Base-by-base conservation (phyloP, 2,888 invertebrate genomes). In the Aleiodes alternator region DNA sequence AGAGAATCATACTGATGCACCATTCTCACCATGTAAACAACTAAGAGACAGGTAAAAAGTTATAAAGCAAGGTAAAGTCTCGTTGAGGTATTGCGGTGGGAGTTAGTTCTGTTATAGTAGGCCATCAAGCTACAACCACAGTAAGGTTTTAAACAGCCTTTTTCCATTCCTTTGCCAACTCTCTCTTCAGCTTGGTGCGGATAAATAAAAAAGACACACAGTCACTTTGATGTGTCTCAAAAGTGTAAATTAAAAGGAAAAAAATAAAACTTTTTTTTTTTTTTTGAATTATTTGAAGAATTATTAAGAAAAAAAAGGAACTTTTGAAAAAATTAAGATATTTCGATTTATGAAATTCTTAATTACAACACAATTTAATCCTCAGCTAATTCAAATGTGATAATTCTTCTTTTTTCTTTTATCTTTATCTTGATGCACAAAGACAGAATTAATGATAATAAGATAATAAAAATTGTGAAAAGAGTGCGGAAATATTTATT, bases 91-190 rank as follows among this genome's bases (percentile, higher is more conserved):
- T 64, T 76, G 78, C 82, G 85, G 88, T 87, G 87, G 89, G 87
- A 89, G 88, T 87, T 84, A 87, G 89, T 89, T 89, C 88, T 88
- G 89, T 88, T 89, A 89, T 89, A 89, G 89, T 89, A 89, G 89
- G 89, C 89, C 89, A 89, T 87, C 85, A 88, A 86, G 87, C 86
- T 23, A 87, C 43, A 43, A 43, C 43, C 43, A 84, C 82, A 85
- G 82, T 83, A 85, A 82, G 84, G 85, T 84, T 85, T 81, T 43
- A 43, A 43, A 82, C 82, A 83, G 81, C 85, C 84, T 82, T 80
- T 82, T 80, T 85, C 81, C 81, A 83, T 82, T 68, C 82, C 79
- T 79, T 51, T 80, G 82, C 82, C 82, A 85, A 87, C 88, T 88
- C 87, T 88, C 88, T 88, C 88, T 84, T 86, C 80, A 51, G 78